Evolutionary conservation across 2,888 invertebrate genomes (phyloP).

Genomic region (Belgica antarctica): DNA sequence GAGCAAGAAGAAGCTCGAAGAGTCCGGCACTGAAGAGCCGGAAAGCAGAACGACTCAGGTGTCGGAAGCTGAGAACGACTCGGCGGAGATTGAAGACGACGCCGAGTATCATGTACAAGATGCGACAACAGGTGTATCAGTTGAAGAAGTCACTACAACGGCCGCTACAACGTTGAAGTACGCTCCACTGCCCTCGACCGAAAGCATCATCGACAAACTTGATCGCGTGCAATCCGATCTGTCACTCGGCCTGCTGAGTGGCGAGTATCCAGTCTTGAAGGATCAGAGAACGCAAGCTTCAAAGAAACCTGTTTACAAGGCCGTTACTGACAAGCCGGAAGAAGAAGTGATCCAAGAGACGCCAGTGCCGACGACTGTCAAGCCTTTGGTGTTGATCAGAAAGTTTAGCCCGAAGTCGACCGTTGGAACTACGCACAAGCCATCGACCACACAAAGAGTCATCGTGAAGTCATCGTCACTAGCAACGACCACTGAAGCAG

Average conservation of each 20-base stretch:
- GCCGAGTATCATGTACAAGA: neutral
- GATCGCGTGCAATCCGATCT: slow-evolving; percentile 82
- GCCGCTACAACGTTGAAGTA: slow-evolving; percentile 48
- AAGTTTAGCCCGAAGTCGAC: slow-evolving; percentile 62
- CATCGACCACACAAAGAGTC: slow-evolving; percentile 45
- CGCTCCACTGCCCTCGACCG: slow-evolving; percentile 63
- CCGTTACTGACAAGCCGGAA: slow-evolving; percentile 46
- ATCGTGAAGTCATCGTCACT: neutral
- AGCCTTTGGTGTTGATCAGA: slow-evolving; percentile 62
- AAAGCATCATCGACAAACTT: slow-evolving; percentile 81
- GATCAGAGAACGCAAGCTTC: slow-evolving; percentile 57
- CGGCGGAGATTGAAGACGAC: slow-evolving; percentile 17
- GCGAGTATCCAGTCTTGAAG: slow-evolving; percentile 66
- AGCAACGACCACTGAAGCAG: neutral
- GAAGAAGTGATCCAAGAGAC: slow-evolving; percentile 45
- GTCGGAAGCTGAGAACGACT: slow-evolving; percentile 24
- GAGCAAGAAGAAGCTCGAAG: slow-evolving; percentile 48
- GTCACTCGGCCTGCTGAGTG: slow-evolving; percentile 72
- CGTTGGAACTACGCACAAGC: slow-evolving; percentile 46
- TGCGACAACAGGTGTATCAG: neutral
- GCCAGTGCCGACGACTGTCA: slow-evolving; percentile 57
- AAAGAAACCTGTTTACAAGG: slow-evolving; percentile 48
- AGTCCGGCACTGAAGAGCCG: slow-evolving; percentile 44
- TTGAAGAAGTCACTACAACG: slow-evolving; percentile 45
- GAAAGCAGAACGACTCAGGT: slow-evolving; percentile 41